These are phyloP conservation scores for Leptopilina clavipes DNA, from an alignment of 1,140 invertebrate species.

Conservation along the genomic window DNA sequence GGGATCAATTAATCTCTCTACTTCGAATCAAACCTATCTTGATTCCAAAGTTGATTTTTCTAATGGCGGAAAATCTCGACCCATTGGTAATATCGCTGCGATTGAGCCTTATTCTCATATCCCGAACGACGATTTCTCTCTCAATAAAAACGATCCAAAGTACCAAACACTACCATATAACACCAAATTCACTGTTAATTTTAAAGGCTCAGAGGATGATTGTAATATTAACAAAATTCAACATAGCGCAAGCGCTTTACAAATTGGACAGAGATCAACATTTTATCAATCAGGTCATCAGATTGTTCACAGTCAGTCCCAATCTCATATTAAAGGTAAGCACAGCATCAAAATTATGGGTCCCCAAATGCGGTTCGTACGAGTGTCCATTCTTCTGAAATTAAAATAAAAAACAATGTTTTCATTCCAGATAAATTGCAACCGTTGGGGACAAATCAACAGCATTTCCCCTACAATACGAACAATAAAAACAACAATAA, in stretches of 20 bases:
- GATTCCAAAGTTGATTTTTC: conserved; percentile 68
- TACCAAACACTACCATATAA: conserved; percentile 95
- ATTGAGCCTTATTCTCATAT: conserved; percentile 93
- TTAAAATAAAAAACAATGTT: conserved; percentile 4
- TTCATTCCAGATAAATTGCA: conserved; percentile 68
- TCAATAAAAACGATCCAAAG: conserved; percentile 93
- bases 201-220: conserved; percentile 70
- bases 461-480: conserved; percentile 63
- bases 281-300: conserved; percentile 71
- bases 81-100: conserved; percentile 86
- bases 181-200: conserved; percentile 85
- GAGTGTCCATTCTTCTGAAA: too few species aligned
- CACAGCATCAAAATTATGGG: too few species aligned
- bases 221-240: conserved; percentile 73
- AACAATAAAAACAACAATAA: conserved; percentile 60
- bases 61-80: conserved; percentile 72
- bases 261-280: conserved; percentile 67
- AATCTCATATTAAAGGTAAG: conserved; percentile 72
- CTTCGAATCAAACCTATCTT: conserved; percentile 48
- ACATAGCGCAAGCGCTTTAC: conserved; percentile 71
- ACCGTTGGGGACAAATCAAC: conserved; percentile 62
- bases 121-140: conserved; percentile 80
- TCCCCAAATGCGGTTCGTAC: too few species aligned
- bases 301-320: conserved; percentile 72
- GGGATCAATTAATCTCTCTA: conserved; percentile 56